Evolutionary conservation across 1,140 invertebrate genomes (phyloP), one percentile per base, ranked within the genome.

Genomic region (Eupeodes corollae): DNA sequence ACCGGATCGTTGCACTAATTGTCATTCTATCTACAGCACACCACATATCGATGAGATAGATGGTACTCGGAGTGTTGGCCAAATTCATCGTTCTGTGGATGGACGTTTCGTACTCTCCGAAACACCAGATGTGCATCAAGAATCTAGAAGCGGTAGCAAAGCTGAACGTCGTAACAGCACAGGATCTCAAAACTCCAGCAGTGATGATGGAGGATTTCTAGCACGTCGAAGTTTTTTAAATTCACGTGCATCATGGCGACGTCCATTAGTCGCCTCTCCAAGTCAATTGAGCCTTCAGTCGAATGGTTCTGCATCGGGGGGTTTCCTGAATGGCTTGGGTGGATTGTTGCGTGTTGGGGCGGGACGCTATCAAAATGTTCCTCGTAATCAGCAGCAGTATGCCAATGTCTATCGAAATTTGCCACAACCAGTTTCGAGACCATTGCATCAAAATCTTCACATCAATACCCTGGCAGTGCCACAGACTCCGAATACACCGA

Each of bases 141-240:
- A 47, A 14, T 34, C n/a, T 55, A 21, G 49, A 33, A 33, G 12
- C 16, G 61, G 55, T 16, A 56, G 59, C 44, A 50, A 58, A 57
- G 33, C 59, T 63, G 10, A 63, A 67, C 72, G 74, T 13, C 71
- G 78, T 44, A 75, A 79, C 55, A 81, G 80, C 57, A 59, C 55
- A 18, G 75, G 76, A 31, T 77, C 81, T 35, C 80, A 82, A 59
- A 73, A 75, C 19, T 83, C 80, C 42, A 81, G 79, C 52, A 88
- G 85, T 57, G 86, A 89, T 67, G 86, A 90, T 62, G 87, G 87
- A 30, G 86, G 86, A 2, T 88, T 90, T 66, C 72, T 86, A 32
- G 76, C 77, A 2, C 71, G 72, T 42, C 55, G 61, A 0, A 65
- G 60, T 38, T 65, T 63, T 32, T 63, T 63, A 39, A 63, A 59